Percentiles rank a stretch among this genome's conserved stretches.
These are phyloP conservation scores for Rhamphomyia laevipes DNA, from an alignment of 2,888 invertebrate species.

Conservation along the genomic window DNA sequence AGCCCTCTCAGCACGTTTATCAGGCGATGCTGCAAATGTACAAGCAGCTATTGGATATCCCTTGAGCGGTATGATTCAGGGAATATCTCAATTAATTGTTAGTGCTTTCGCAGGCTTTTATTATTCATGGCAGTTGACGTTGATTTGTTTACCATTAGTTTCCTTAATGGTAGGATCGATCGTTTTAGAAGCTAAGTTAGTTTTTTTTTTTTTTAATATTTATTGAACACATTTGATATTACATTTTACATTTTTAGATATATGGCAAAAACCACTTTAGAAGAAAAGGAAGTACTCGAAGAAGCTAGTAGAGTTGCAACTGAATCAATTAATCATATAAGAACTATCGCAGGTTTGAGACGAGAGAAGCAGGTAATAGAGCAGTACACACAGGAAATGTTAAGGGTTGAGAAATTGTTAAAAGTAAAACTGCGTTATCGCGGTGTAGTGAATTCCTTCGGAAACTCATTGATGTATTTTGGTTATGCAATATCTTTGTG, in stretches of 20 bases:
- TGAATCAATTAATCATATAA: slow-evolving; percentile 59
- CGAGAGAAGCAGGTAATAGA: slow-evolving; percentile 47
- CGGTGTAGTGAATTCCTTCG: slow-evolving; percentile 56
- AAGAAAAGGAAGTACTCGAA: slow-evolving; percentile 51
- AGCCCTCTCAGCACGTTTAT: slow-evolving; percentile 52
- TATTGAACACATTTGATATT: too few relatives aligned
- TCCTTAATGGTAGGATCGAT: slow-evolving; percentile 55
- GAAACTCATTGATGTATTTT: slow-evolving; percentile 56
- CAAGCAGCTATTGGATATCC: slow-evolving; percentile 62
- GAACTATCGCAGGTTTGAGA: slow-evolving; percentile 52
- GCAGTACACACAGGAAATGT: slow-evolving; percentile 46
- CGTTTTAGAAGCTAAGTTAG: slow-evolving; percentile 46
- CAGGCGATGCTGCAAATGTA: slow-evolving; percentile 59
- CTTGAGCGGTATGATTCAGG: slow-evolving; percentile 55
- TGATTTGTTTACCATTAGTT: slow-evolving; percentile 52
- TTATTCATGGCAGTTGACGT: slow-evolving; percentile 58
- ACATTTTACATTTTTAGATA: slow-evolving; percentile 37
- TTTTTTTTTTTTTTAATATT: too few relatives aligned
- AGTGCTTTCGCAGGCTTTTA: slow-evolving; percentile 49
- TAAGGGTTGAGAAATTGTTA: slow-evolving; percentile 38
- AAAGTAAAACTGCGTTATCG: slow-evolving; percentile 46
- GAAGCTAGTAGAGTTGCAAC: slow-evolving; percentile 58
- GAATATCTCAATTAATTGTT: slow-evolving; percentile 49
- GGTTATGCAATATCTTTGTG: slow-evolving; percentile 59
- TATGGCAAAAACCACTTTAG: slow-evolving; percentile 45